Evolutionary conservation across 2,113 vertebrate species (phyloP).

Genomic region (Otolemur garnettii): DNA sequence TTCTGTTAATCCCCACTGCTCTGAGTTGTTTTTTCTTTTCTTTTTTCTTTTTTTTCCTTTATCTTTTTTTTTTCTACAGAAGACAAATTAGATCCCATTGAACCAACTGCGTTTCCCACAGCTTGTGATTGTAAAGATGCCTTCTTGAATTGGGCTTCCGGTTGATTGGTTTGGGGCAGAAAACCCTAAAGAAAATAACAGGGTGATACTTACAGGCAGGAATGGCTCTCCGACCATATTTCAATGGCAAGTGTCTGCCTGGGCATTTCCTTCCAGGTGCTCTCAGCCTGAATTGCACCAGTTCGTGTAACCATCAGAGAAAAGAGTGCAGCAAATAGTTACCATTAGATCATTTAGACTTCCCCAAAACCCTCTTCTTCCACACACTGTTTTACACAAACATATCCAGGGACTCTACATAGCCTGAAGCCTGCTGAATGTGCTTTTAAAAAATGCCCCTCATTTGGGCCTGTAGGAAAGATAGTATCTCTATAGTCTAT

Average conservation of each 20-base stretch:
- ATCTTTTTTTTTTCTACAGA: not conserved
- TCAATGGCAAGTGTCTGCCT: conserved; percentile 56
- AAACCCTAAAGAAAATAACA: conserved; percentile 71
- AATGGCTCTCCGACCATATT: conserved; percentile 46
- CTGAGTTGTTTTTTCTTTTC: conserved; percentile 45
- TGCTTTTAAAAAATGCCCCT: conserved; percentile 67
- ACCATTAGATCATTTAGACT: conserved; percentile 68
- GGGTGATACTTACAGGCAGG: conserved; percentile 17
- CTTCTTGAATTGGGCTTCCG: conserved; percentile 51
- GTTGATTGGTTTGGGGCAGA: conserved; percentile 70
- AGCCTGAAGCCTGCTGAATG: conserved; percentile 50
- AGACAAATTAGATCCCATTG: conserved; percentile 75
- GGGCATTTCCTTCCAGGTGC: conserved; percentile 69
- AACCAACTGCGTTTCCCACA: conserved; percentile 65
- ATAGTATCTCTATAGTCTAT: conserved; percentile 55
- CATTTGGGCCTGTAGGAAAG: conserved; percentile 63
- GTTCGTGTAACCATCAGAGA: conserved; percentile 49
- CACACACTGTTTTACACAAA: conserved; percentile 58
- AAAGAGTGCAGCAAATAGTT: conserved; percentile 60
- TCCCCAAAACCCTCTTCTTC: conserved; percentile 70
- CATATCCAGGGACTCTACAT: conserved; percentile 32
- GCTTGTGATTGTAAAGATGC: conserved; percentile 66
- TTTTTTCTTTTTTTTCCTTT: conserved; percentile 9
- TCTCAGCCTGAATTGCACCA: conserved; percentile 47
- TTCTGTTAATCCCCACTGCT: conserved; percentile 80